Evolutionary conservation across 1,140 invertebrate genomes (phyloP).

Genomic region (Bombus picipes): DNA sequence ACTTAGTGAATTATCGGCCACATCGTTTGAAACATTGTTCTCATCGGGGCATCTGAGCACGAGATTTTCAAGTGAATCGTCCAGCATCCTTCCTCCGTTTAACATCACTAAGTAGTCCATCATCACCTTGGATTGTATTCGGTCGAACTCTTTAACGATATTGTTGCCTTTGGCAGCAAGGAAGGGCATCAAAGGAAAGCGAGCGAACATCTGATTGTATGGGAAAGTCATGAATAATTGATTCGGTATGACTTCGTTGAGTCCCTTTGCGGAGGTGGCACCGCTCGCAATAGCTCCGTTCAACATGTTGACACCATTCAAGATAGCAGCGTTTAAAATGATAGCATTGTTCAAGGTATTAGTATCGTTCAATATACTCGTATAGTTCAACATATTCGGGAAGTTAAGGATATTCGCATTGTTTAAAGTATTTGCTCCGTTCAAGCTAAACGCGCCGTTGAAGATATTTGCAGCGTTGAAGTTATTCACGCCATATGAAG

Average conservation of each 20-base stretch:
- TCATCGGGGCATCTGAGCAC: neutral
- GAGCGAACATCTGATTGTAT: conserved; percentile 58
- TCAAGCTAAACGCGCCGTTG: too few species aligned
- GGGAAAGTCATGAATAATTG: conserved; percentile 36
- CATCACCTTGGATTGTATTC: conserved; percentile 33
- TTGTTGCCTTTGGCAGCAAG: conserved; percentile 1
- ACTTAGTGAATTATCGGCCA: too few species aligned
- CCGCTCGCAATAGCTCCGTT: neutral
- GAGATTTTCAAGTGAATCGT: neutral
- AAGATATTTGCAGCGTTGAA: too few species aligned
- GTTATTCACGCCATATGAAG: too few species aligned
- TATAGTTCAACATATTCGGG: too few species aligned
- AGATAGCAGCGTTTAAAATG: too few species aligned
- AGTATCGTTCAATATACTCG: too few species aligned
- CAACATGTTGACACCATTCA: neutral
- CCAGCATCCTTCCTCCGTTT: neutral
- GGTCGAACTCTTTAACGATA: conserved; percentile 51
- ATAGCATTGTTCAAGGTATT: too few species aligned
- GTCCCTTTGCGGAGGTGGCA: neutral
- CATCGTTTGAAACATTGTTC: neutral
- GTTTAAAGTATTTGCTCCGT: too few species aligned
- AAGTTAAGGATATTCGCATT: too few species aligned
- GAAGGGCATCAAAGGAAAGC: conserved; percentile 51
- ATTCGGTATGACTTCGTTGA: neutral
- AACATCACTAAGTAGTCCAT: conserved; percentile 53